Conservation (phyloP, 2,888 invertebrate species). For the Cheilosia soror region DNA sequence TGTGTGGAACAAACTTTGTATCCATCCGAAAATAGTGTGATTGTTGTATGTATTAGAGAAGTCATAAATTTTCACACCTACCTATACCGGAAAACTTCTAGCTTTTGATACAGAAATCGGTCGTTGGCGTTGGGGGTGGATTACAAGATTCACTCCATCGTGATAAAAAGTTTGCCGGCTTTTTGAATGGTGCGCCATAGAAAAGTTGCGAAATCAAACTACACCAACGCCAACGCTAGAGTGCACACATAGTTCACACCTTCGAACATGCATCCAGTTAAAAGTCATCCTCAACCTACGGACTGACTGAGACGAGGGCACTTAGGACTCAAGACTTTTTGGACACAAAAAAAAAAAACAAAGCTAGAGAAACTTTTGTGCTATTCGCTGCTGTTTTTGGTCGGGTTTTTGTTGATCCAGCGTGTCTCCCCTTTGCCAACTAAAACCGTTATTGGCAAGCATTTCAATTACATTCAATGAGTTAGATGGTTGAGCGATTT, state of each 20-base stretch:
- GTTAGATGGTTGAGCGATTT: constrained; percentile 73
- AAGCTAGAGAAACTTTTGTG: constrained; percentile 53
- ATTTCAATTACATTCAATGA: constrained; percentile 76
- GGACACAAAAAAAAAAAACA: constrained; percentile 43
- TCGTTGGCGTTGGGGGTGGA: background rate
- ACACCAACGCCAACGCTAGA: constrained; percentile 22
- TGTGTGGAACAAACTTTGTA: constrained; percentile 28
- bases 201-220: constrained; percentile 69
- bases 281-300: background rate
- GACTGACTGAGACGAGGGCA: constrained; percentile 24
- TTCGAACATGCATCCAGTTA: constrained; percentile 40
- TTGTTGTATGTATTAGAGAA: constrained; percentile 35
- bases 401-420: constrained; percentile 55
- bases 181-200: constrained; percentile 38
- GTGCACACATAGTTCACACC: constrained; percentile 54
- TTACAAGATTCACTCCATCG: constrained; percentile 37
- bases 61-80: constrained; percentile 65
- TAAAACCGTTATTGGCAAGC: constrained; percentile 74
- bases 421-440: constrained; percentile 56
- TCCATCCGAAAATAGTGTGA: constrained; percentile 11
- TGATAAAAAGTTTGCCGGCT: constrained; percentile 40
- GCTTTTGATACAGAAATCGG: constrained; percentile 9
- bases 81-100: constrained; percentile 42
- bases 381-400: constrained; percentile 25
- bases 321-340: constrained; percentile 58